phyloP scores from a whole-genome alignment of 2,113 vertebrate species.

The Dendropsophus ebraccatus region DNA sequence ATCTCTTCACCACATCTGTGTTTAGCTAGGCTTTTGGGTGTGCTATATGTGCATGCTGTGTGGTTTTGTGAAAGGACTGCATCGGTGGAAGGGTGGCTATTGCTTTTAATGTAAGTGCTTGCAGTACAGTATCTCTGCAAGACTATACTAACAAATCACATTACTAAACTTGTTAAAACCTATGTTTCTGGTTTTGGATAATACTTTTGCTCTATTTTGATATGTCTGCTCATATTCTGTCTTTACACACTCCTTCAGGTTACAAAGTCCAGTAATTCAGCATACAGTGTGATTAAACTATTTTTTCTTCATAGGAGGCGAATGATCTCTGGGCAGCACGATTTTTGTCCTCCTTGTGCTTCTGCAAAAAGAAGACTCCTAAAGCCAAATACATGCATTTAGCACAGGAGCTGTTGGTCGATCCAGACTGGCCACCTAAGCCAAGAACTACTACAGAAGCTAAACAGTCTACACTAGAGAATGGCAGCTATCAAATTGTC shows the following conservation, averaged over 20 bases:
- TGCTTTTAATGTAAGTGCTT: background rate
- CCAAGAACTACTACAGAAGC: constrained; percentile 95
- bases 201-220: background rate
- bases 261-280: background rate
- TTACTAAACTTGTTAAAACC: background rate
- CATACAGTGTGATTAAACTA: background rate
- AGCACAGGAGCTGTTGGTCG: constrained; percentile 91
- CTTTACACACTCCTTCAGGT: background rate
- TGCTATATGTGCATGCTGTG: constrained; percentile 32
- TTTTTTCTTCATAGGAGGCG: constrained; percentile 71
- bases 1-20: constrained; percentile 56
- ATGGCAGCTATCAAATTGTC: constrained; percentile 83
- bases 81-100: background rate
- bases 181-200: background rate
- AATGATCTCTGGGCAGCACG: constrained; percentile 73
- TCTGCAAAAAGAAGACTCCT: constrained; percentile 76
- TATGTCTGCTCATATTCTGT: background rate
- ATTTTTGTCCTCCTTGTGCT: constrained; percentile 76
- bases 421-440: constrained; percentile 97
- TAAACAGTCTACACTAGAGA: constrained; percentile 77
- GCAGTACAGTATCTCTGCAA: background rate
- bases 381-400: constrained; percentile 95
- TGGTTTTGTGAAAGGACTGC: constrained; percentile 17
- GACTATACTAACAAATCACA: background rate
- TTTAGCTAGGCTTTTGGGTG: background rate